Evolutionary conservation across 1,140 invertebrate species (phyloP), one percentile per base, ranked within the genome.

Genomic region (Adelges cooleyi): DNA sequence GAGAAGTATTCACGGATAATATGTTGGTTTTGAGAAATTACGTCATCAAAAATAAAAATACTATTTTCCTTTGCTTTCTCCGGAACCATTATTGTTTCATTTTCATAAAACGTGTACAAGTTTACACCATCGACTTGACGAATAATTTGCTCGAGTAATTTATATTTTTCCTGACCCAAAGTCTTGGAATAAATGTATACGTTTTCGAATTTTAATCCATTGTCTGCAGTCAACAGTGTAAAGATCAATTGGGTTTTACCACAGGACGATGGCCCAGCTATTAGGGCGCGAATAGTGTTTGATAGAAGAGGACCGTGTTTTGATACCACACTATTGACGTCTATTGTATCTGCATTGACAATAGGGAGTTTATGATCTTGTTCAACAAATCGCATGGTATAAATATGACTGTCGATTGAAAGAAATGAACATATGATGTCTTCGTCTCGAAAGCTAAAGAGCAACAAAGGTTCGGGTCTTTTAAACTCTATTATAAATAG

Each of bases 1-100:
- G 69, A 69, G 69, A 76, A 76, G 69, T 74, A 74, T n/a, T n/a
- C n/a, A n/a, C n/a, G n/a, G 22, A 25, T 22, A 54, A 52, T 56
- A 48, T 65, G 52, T 18, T 46, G 62, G 25, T 23, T 53, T 23
- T 68, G 71, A 36, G 70, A 72, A 5, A 70, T 65, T 29, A 75
- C 69, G 69, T 77, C 74, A 71, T 77, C 74, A 68, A 75, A 76
- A 54, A 75, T 73, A 49, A 75, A 70, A 23, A 73, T 66, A 5
- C 70, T 74, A 69, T 73, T 69, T 22, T 54, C 46, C 66, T n/a
- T n/a, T n/a, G n/a, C n/a, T n/a, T n/a, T n/a, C n/a, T n/a, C n/a
- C n/a, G n/a, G n/a, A n/a, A n/a, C n/a, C n/a, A n/a, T n/a, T n/a
- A n/a, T n/a, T n/a, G n/a, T n/a, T n/a, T n/a, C n/a, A n/a, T n/a